phyloP scores from a whole-genome alignment of 2,797 vertebrate genomes.

The Paramormyrops hopkinsi region DNA sequence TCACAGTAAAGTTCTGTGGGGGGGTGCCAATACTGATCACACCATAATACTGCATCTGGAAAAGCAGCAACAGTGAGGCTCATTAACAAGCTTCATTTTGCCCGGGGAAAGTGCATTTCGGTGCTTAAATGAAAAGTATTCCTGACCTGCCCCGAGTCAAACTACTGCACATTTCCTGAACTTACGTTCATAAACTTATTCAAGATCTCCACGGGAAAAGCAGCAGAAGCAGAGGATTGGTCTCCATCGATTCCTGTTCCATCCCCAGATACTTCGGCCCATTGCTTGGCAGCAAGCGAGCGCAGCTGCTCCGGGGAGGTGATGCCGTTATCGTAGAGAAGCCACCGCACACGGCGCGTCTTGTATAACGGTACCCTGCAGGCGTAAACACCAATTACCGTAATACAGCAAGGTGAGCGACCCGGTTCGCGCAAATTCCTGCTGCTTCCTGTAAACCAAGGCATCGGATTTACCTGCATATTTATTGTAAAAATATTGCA shows the following conservation, averaged over 20 bases:
- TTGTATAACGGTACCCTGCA: neutral
- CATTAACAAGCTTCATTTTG: neutral
- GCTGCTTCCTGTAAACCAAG: neutral
- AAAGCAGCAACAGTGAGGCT: neutral
- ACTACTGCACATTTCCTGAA: neutral
- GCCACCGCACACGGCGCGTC: neutral
- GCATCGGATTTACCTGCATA: neutral
- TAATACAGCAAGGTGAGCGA: neutral
- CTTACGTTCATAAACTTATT: slow-evolving; percentile 4
- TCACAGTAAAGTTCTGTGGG: slow-evolving; percentile 18
- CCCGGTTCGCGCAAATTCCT: neutral
- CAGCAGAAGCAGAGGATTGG: neutral
- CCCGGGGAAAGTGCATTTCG: neutral
- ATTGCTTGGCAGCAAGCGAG: neutral
- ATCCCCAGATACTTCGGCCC: neutral
- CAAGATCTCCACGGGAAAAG: neutral
- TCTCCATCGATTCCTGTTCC: neutral
- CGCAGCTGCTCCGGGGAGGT: neutral
- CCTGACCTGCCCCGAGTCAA: neutral
- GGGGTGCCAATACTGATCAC: slow-evolving; percentile 21
- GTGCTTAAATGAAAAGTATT: neutral
- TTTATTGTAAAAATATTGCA: neutral
- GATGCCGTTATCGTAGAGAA: slow-evolving; percentile 3
- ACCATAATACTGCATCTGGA: slow-evolving; percentile 3
- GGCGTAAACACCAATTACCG: neutral